Percentiles rank a stretch among this genome's conserved stretches.
phyloP scores from a whole-genome alignment of 2,797 vertebrate genomes.

The Gobio occitaniae region DNA sequence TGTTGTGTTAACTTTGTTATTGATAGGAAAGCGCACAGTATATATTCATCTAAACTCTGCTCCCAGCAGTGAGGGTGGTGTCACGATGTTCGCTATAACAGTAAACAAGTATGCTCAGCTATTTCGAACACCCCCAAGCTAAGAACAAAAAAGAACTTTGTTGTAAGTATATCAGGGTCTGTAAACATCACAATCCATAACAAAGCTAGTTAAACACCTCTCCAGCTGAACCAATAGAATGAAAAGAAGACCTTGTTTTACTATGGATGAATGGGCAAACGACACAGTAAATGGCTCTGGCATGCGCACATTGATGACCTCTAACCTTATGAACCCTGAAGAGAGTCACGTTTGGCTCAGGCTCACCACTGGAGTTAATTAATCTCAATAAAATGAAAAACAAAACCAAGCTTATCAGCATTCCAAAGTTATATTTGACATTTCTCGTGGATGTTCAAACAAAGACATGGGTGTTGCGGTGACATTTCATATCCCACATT shows the following conservation, averaged over 20 bases:
- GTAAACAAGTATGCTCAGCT: neutral
- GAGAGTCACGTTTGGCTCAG: neutral
- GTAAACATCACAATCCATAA: neutral
- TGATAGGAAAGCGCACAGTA: neutral
- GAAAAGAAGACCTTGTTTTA: conserved; percentile 13
- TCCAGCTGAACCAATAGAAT: conserved; percentile 69
- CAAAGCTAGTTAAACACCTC: conserved; percentile 68
- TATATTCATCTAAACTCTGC: neutral
- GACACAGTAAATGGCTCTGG: conserved; percentile 32
- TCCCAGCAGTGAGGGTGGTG: neutral
- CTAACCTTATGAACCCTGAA: conserved; percentile 36
- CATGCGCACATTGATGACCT: conserved; percentile 31
- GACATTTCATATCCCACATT: neutral
- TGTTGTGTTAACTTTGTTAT: neutral
- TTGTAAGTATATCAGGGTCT: neutral
- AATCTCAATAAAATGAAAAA: conserved; percentile 6
- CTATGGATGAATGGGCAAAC: conserved; percentile 40
- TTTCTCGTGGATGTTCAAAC: neutral
- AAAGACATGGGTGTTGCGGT: neutral
- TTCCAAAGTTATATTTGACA: conserved; percentile 1
- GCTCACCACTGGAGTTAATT: conserved; percentile 17
- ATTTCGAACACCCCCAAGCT: neutral
- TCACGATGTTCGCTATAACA: neutral
- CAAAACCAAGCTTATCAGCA: neutral
- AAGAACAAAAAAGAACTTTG: neutral